A percentile compares a stretch with the other conserved stretches of the same genome.
Conservation (phyloP, 1,140 invertebrate species). For the Drosophila sulfurigaster region DNA sequence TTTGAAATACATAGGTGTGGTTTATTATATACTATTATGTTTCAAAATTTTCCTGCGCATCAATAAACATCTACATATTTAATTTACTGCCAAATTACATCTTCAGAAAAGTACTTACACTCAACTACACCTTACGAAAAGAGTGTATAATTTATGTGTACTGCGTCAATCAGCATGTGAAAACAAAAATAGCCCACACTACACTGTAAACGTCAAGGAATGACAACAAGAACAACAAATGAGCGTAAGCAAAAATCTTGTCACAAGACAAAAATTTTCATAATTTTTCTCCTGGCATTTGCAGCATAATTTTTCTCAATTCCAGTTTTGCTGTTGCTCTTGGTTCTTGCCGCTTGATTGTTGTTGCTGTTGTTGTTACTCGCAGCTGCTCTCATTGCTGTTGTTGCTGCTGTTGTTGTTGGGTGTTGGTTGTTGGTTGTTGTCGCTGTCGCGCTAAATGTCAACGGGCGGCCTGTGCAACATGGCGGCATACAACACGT, state of each 20-base stretch:
- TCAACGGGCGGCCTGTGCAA: conserved; percentile 70
- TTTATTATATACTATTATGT: too few relatives aligned
- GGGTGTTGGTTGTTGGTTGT: conserved; percentile 36
- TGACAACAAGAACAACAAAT: conserved; percentile 58
- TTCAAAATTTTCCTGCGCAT: too few relatives aligned
- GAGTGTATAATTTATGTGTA: not conserved
- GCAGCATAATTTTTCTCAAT: conserved; percentile 80
- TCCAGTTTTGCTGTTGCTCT: conserved; percentile 38
- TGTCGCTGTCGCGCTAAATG: conserved; percentile 69
- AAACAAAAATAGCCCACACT: conserved; percentile 28
- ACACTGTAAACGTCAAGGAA: conserved; percentile 16
- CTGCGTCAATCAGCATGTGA: not conserved
- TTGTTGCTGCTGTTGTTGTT: conserved; percentile 33
- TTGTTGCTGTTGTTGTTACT: not conserved
- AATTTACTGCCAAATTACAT: too few relatives aligned
- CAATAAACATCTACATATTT: too few relatives aligned
- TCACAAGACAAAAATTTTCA: conserved; percentile 67
- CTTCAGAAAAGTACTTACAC: too few relatives aligned
- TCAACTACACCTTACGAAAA: not conserved
- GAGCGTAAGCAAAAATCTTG: conserved; percentile 76
- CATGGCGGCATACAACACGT: conserved; percentile 59
- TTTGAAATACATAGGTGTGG: too few relatives aligned
- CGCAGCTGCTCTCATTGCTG: conserved; percentile 22
- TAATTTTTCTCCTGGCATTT: conserved; percentile 76
- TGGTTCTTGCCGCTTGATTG: conserved; percentile 9